phyloP scores from a whole-genome alignment of 1,140 invertebrate genomes.

The Phymastichus coffea region DNA sequence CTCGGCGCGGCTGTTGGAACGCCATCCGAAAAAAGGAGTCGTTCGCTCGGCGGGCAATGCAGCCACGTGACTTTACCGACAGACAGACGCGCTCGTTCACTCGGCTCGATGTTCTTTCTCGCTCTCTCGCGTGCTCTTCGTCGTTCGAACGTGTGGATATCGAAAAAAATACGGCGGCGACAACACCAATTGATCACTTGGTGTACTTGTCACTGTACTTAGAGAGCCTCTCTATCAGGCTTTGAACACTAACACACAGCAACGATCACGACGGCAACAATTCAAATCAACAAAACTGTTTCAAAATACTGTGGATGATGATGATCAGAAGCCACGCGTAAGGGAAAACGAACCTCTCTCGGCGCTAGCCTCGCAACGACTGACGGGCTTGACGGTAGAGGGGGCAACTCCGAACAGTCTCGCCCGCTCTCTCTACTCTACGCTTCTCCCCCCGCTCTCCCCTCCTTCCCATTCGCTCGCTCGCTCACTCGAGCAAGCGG shows the following conservation, averaged over 20 bases:
- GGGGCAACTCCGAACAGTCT: slow-evolving; percentile 42
- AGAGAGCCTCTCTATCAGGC: too few relatives aligned
- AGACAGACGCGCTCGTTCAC: too few relatives aligned
- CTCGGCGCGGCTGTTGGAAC: too few relatives aligned
- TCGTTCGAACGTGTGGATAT: too few relatives aligned
- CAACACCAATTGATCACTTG: too few relatives aligned
- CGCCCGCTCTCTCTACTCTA: too few relatives aligned
- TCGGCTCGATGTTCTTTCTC: too few relatives aligned
- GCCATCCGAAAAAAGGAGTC: slow-evolving; percentile 27
- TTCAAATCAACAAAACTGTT: neutral
- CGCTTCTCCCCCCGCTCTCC: slow-evolving; percentile 22
- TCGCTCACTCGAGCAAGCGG: neutral
- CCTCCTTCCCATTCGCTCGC: neutral
- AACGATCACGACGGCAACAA: neutral
- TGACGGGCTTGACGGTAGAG: slow-evolving; percentile 41
- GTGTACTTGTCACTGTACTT: too few relatives aligned
- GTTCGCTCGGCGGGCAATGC: slow-evolving; percentile 32
- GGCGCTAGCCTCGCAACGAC: slow-evolving; percentile 45
- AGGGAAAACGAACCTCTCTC: slow-evolving; percentile 33
- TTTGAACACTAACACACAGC: neutral
- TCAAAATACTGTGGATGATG: too few relatives aligned
- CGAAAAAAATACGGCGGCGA: too few relatives aligned
- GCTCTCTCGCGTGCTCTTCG: too few relatives aligned
- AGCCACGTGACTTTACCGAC: slow-evolving; percentile 23
- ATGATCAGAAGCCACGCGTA: too few relatives aligned